These are phyloP conservation scores for Neotragus moschatus DNA, from an alignment of 2,113 vertebrate genomes.

Conservation along the genomic window DNA sequence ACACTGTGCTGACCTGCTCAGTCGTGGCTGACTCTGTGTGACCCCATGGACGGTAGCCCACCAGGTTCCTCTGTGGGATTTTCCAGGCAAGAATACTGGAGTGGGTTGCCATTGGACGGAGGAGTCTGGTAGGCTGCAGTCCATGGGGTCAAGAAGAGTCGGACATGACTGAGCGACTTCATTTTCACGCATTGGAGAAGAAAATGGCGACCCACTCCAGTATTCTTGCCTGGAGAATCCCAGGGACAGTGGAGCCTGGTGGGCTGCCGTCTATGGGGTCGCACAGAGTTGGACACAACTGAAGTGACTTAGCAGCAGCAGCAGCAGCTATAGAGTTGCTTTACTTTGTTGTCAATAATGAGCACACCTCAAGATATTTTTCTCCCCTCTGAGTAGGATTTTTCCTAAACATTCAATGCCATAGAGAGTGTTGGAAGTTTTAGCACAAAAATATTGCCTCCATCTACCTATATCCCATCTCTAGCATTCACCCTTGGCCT, in stretches of 20 bases:
- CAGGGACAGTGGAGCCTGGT: too few relatives aligned
- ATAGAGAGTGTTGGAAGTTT: not conserved
- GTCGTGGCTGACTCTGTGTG: rapidly evolving
- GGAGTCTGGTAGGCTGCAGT: too few relatives aligned
- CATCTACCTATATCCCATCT: not conserved
- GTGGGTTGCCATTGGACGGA: not conserved
- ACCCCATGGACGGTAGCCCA: not conserved
- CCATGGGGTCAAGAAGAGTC: too few relatives aligned
- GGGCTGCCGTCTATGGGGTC: too few relatives aligned
- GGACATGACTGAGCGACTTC: too few relatives aligned
- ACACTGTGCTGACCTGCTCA: not conserved
- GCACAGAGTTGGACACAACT: too few relatives aligned
- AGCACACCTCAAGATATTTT: not conserved
- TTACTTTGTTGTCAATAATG: not conserved
- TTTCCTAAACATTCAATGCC: not conserved
- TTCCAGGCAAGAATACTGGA: not conserved
- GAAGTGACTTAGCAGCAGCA: too few relatives aligned
- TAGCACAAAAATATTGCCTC: not conserved
- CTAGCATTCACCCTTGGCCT: not conserved
- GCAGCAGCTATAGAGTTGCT: not conserved
- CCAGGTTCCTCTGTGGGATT: not conserved
- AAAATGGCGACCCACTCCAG: too few relatives aligned
- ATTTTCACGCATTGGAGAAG: too few relatives aligned
- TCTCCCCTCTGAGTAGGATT: not conserved
- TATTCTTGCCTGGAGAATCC: too few relatives aligned